A percentile compares a stretch with the other conserved stretches of the same genome.
Evolutionary conservation across 2,888 invertebrate species (phyloP).

Genomic region (Suillia variegata): DNA sequence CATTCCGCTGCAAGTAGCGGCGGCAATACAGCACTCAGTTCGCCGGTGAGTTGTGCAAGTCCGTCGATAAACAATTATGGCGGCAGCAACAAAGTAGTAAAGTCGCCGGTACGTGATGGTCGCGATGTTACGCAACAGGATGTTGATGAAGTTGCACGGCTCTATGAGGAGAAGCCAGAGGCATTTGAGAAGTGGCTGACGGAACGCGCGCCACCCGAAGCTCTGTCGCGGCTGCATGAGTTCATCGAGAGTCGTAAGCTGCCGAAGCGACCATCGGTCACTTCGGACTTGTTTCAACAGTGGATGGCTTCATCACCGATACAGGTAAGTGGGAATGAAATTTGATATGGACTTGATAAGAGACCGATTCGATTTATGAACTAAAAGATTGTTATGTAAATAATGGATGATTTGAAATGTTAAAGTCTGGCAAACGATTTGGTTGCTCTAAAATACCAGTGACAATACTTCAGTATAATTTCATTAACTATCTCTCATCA

Average conservation of each 20-base stretch:
- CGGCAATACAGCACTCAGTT: conserved; percentile 18
- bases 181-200: conserved; percentile 77
- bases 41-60: conserved; percentile 22
- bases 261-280: conserved; percentile 74
- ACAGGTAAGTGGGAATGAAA: conserved; percentile 63
- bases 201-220: conserved; percentile 74
- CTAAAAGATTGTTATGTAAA: neutral
- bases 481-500: too few species aligned
- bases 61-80: conserved; percentile 5
- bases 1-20: conserved; percentile 3
- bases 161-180: conserved; percentile 69
- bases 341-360: too few species aligned
- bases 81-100: conserved; percentile 16
- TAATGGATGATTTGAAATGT: neutral
- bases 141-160: conserved; percentile 57
- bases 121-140: conserved; percentile 47
- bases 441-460: too few species aligned
- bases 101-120: conserved; percentile 10
- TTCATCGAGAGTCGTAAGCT: conserved; percentile 64
- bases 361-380: neutral
- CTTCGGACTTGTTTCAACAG: conserved; percentile 82
- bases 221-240: conserved; percentile 67
- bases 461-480: too few species aligned
- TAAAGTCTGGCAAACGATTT: too few species aligned
- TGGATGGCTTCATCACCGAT: conserved; percentile 82